Percentiles rank a stretch among this genome's conserved stretches.
These are phyloP conservation scores for Apogon hyalosoma DNA, from an alignment of 2,797 vertebrate species.

Conservation along the genomic window DNA sequence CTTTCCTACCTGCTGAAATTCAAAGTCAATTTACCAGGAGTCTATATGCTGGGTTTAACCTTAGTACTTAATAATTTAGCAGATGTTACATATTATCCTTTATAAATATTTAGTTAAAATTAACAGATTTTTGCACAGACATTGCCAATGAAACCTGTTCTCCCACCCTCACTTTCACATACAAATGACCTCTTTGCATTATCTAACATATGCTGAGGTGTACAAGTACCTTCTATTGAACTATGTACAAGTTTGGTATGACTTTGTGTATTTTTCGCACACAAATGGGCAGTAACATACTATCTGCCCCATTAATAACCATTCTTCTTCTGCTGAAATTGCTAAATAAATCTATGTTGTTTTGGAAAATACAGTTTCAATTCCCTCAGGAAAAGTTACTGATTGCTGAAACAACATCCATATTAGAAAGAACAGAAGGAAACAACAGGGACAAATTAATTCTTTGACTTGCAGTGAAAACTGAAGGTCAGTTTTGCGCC, in stretches of 20 bases:
- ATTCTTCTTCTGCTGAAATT: not conserved
- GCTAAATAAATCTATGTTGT: too few species aligned
- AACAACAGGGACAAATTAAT: slow-evolving; percentile 69
- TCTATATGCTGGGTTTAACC: slow-evolving; percentile 8
- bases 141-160: too few species aligned
- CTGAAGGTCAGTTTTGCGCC: slow-evolving; percentile 59
- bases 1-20: slow-evolving; percentile 54
- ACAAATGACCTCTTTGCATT: not conserved
- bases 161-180: too few species aligned
- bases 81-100: too few species aligned
- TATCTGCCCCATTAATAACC: not conserved
- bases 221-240: not conserved
- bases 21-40: slow-evolving; percentile 48
- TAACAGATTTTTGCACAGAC: too few species aligned
- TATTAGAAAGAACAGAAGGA: slow-evolving; percentile 29
- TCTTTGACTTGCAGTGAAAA: slow-evolving; percentile 64
- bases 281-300: not conserved
- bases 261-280: not conserved
- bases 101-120: too few species aligned
- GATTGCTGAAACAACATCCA: slow-evolving; percentile 33
- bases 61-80: not conserved
- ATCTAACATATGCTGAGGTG: not conserved
- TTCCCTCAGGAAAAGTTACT: slow-evolving; percentile 26
- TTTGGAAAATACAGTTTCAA: not conserved
- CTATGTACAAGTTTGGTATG: too few species aligned